phyloP scores from a whole-genome alignment of 2,797 vertebrate genomes.

The Malurus splendens region DNA sequence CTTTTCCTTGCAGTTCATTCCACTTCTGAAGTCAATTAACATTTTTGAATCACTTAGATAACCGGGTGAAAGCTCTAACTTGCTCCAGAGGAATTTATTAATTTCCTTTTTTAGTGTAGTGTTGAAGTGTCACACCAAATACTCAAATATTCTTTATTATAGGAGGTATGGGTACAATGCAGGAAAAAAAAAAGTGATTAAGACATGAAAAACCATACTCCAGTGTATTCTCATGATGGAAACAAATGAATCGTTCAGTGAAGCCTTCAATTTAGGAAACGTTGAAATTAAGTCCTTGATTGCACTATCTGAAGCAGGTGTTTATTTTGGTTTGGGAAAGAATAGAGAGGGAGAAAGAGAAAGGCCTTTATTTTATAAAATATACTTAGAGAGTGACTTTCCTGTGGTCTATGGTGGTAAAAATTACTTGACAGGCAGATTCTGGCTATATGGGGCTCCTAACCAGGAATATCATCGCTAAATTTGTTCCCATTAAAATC shows the following conservation, averaged over 20 bases:
- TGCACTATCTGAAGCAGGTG: neutral
- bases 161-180: neutral
- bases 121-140: neutral
- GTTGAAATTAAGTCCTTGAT: neutral
- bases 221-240: neutral
- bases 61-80: neutral
- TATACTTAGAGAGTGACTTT: neutral
- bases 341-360: neutral
- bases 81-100: neutral
- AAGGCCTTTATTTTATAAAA: neutral
- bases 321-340: neutral
- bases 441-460: neutral
- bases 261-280: neutral
- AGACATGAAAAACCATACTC: neutral
- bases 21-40: neutral
- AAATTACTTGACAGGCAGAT: neutral
- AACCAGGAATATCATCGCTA: neutral
- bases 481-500: slow-evolving; percentile 27
- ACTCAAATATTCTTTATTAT: neutral
- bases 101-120: neutral
- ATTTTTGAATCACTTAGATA: neutral
- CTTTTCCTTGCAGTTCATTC: neutral
- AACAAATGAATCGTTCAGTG: neutral
- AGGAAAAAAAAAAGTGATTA: neutral
- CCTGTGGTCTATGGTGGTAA: neutral